A percentile compares a stretch with the other conserved stretches of the same genome.
phyloP scores from a whole-genome alignment of 2,888 invertebrate species.

The Cantharis nigra region DNA sequence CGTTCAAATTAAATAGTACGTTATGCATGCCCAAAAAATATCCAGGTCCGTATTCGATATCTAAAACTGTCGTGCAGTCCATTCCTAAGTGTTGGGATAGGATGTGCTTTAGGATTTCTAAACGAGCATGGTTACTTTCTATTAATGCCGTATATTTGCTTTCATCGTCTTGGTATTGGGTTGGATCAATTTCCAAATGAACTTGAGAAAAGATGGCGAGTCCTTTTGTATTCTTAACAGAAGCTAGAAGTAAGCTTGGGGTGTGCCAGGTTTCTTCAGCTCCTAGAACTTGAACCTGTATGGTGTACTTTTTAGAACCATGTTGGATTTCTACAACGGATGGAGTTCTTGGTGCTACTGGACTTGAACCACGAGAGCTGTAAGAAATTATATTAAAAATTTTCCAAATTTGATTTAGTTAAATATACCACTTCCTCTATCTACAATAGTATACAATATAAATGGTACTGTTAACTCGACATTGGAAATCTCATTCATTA shows the following conservation, averaged over 20 bases:
- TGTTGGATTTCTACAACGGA: conserved; percentile 53
- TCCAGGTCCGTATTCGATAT: conserved; percentile 62
- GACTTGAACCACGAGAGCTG: conserved; percentile 53
- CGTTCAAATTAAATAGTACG: conserved; percentile 57
- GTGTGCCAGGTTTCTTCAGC: conserved; percentile 89
- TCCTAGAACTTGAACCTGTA: conserved; percentile 78
- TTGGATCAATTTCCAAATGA: conserved; percentile 80
- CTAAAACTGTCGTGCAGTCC: conserved; percentile 58
- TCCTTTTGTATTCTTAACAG: conserved; percentile 66
- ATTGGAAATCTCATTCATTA: too few relatives aligned
- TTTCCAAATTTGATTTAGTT: too few relatives aligned
- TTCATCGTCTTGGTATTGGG: conserved; percentile 67
- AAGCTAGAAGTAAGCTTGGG: conserved; percentile 77
- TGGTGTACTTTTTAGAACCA: conserved; percentile 66
- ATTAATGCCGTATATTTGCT: conserved; percentile 62
- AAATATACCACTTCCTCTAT: too few relatives aligned
- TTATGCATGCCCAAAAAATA: conserved; percentile 84
- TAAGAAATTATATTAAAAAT: conserved; percentile 13
- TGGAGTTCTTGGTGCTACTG: conserved; percentile 52
- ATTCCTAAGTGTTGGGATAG: conserved; percentile 71
- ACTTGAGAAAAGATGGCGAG: conserved; percentile 83
- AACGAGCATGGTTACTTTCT: conserved; percentile 70
- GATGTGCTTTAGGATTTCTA: conserved; percentile 79
- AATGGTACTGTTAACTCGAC: too few relatives aligned
- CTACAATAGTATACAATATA: too few relatives aligned